These are phyloP conservation scores for Tautogolabrus adspersus DNA, from an alignment of 2,113 vertebrate genomes.

Conservation along the genomic window DNA sequence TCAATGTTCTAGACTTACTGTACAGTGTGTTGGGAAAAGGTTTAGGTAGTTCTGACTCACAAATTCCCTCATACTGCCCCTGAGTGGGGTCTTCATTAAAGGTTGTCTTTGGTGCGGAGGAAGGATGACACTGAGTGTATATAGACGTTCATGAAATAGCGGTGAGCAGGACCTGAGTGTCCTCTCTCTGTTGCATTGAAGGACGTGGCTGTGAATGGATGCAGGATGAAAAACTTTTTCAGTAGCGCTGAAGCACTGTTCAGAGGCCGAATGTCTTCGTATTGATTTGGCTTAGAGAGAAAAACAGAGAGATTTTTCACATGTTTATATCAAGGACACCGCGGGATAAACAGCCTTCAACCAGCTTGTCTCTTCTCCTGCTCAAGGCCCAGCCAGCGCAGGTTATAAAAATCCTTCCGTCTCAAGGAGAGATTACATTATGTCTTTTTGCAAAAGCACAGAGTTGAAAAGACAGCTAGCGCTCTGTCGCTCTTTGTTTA, in stretches of 20 bases:
- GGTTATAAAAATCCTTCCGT: slow-evolving; percentile 80
- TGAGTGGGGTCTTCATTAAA: slow-evolving; percentile 25
- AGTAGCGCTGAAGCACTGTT: slow-evolving; percentile 65
- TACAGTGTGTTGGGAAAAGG: neutral
- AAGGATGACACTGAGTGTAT: slow-evolving; percentile 58
- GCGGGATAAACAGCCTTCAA: slow-evolving; percentile 80
- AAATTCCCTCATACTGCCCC: slow-evolving; percentile 1
- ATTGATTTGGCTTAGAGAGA: slow-evolving; percentile 78
- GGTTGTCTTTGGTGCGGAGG: slow-evolving; percentile 52
- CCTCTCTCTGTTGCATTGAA: slow-evolving; percentile 49
- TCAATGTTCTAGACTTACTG: neutral
- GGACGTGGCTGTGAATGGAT: slow-evolving; percentile 67
- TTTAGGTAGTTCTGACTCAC: neutral
- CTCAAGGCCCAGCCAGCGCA: slow-evolving; percentile 77
- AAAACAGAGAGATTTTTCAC: slow-evolving; percentile 79
- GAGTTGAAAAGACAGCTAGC: slow-evolving; percentile 65
- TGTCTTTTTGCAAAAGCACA: slow-evolving; percentile 79
- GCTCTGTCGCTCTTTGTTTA: slow-evolving; percentile 55
- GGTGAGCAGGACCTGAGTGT: slow-evolving; percentile 50
- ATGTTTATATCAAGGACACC: slow-evolving; percentile 82
- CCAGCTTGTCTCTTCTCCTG: slow-evolving; percentile 74
- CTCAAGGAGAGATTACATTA: slow-evolving; percentile 84
- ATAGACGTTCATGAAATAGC: slow-evolving; percentile 51
- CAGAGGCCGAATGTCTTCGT: slow-evolving; percentile 75
- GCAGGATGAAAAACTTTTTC: slow-evolving; percentile 75